Conservation (phyloP, 1,140 invertebrate species). For the silkworm (Bombyx mori) region ASM3026992v2 NC_085119.1:2907001-2907500, state of each 20-base stretch:
- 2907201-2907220: background rate
- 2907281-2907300: slow-evolving; percentile 17
- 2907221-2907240: slow-evolving; percentile 18
- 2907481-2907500: too few species aligned
- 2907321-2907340: slow-evolving; percentile 17
- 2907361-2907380: slow-evolving; percentile 64
- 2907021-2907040: slow-evolving; percentile 58
- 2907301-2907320: slow-evolving; percentile 20
- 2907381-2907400: slow-evolving; percentile 55
- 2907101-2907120: too few species aligned
- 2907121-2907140: too few species aligned
- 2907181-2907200: too few species aligned
- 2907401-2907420: slow-evolving; percentile 25
- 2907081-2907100: too few species aligned
- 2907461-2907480: slow-evolving; percentile 49
- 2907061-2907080: too few species aligned
- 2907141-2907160: too few species aligned
- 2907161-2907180: too few species aligned
- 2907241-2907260: slow-evolving; percentile 45
- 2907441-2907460: slow-evolving; percentile 41
- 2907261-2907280: slow-evolving; percentile 13
- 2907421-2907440: slow-evolving; percentile 16
- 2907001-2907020: slow-evolving; percentile 49
- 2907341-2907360: slow-evolving; percentile 25
- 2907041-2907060: slow-evolving; percentile 25